These are phyloP conservation scores for Toxonevra muliebris DNA, from an alignment of 2,888 invertebrate species.

Conservation along the genomic window DNA sequence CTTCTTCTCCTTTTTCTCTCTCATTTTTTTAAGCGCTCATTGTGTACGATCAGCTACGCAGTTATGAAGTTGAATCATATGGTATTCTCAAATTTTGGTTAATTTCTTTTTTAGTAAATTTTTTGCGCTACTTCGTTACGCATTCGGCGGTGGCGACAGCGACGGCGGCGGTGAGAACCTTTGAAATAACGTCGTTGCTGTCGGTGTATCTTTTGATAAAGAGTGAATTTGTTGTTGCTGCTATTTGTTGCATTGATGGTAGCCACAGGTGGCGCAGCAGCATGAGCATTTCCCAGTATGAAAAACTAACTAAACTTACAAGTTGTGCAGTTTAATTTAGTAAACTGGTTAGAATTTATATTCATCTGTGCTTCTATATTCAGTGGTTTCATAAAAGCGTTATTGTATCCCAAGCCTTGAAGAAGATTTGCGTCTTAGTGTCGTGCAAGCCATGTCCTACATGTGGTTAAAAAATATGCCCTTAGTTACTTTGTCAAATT, in stretches of 20 bases:
- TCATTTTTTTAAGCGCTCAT: background rate
- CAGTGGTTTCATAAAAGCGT: no score
- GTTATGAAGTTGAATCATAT: background rate
- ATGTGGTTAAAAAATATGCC: no score
- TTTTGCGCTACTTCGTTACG: constrained; percentile 55
- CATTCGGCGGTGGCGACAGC: constrained; percentile 29
- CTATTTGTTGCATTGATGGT: background rate
- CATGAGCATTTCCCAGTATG: background rate
- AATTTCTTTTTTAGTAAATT: constrained; percentile 11
- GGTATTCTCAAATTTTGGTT: constrained; percentile 16
- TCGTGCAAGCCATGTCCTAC: no score
- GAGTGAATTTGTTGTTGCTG: constrained; percentile 3
- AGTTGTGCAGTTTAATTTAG: background rate
- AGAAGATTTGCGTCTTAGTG: no score
- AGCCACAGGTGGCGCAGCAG: background rate
- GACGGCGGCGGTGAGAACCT: constrained; percentile 10
- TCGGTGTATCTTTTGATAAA: constrained; percentile 1
- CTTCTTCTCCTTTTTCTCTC: constrained; percentile 6
- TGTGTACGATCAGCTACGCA: background rate
- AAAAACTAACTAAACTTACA: background rate
- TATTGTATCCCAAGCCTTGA: no score
- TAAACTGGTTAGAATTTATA: no score
- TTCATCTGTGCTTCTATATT: no score
- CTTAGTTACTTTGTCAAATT: no score
- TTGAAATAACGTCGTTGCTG: constrained; percentile 3